Conservation (phyloP, 92 coral and sea anemone genomes). For the Epizoanthus fatuus region DNA sequence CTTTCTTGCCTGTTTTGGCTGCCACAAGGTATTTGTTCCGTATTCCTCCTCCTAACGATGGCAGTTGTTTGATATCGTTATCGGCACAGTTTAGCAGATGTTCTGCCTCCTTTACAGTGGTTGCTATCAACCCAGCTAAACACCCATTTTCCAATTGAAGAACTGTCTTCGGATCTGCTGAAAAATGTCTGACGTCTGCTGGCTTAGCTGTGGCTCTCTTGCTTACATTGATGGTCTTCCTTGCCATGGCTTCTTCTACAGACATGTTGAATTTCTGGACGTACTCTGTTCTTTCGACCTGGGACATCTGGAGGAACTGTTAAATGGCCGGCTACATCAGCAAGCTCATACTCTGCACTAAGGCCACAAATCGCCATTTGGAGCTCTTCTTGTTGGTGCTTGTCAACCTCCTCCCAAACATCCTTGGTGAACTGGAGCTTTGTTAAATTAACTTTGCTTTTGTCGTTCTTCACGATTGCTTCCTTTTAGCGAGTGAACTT, state of each 20-base stretch:
- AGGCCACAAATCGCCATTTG: conserved; percentile 39
- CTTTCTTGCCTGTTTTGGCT: conserved; percentile 48
- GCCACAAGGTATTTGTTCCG: conserved; percentile 56
- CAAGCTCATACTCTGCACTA: conserved; percentile 65
- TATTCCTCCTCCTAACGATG: no score
- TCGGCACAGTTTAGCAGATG: conserved; percentile 35
- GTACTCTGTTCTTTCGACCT: not conserved
- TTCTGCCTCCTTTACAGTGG: conserved; percentile 28
- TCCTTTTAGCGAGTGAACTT: conserved; percentile 60
- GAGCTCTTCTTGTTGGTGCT: conserved; percentile 50
- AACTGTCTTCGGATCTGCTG: conserved; percentile 10
- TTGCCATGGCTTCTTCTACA: not conserved
- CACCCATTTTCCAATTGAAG: not conserved
- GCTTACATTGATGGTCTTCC: conserved; percentile 3
- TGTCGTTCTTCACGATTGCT: conserved; percentile 44
- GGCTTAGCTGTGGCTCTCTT: not conserved
- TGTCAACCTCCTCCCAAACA: conserved; percentile 55
- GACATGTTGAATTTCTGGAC: conserved; percentile 3
- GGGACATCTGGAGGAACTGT: not conserved
- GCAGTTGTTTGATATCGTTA: no score
- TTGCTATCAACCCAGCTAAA: not conserved
- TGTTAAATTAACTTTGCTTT: conserved; percentile 31
- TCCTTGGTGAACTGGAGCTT: conserved; percentile 52
- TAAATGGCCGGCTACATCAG: conserved; percentile 3
- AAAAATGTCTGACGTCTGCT: conserved; percentile 2